Percentiles rank a stretch among this genome's conserved stretches.
These are phyloP conservation scores for Malurus leucopterus DNA, from an alignment of 2,797 vertebrate genomes.

Conservation along the genomic window DNA sequence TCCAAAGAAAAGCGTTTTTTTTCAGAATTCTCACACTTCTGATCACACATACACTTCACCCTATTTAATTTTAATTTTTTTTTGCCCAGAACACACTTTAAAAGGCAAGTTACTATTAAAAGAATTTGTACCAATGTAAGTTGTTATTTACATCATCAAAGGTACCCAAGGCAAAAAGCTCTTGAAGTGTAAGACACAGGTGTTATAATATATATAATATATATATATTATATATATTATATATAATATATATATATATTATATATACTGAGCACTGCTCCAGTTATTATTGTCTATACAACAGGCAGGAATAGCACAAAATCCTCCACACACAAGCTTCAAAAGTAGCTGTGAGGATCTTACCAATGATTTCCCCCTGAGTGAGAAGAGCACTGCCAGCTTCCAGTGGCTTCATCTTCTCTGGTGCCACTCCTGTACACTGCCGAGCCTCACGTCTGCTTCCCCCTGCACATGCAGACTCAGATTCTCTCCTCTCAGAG, in stretches of 20 bases:
- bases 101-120: not conserved
- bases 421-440: not conserved
- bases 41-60: not conserved
- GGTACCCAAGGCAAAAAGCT: not conserved
- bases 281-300: not conserved
- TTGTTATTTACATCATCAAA: not conserved
- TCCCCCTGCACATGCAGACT: not conserved
- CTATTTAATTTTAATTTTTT: not conserved
- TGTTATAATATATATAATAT: too few relatives aligned
- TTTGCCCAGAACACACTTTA: not conserved
- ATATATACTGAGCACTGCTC: not conserved
- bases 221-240: too few relatives aligned
- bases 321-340: not conserved
- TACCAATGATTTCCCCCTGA: constrained; percentile 43
- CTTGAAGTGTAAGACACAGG: not conserved
- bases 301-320: not conserved
- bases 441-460: not conserved
- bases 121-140: not conserved
- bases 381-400: not conserved
- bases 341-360: not conserved
- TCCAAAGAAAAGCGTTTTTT: not conserved
- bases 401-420: not conserved
- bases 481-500: not conserved
- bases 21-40: not conserved
- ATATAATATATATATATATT: too few relatives aligned